Base-by-base conservation (phyloP, 2,888 invertebrate genomes). In the Lordiphosa andalusiaca region DNA sequence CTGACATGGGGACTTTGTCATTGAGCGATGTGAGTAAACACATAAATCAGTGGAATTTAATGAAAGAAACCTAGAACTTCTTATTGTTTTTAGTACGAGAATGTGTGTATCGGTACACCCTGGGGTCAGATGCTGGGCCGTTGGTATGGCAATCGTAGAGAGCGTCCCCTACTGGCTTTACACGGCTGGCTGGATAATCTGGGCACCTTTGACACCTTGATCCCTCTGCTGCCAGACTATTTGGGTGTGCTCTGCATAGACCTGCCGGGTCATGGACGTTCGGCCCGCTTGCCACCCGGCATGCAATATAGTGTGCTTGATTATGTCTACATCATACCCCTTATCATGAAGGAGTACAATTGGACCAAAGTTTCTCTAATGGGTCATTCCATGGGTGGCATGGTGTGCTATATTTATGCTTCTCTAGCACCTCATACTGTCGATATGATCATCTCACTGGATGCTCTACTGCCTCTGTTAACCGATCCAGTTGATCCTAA, bases 131-230 rank as follows among this genome's bases (percentile, higher is more conserved):
- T 94, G 10, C 90, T 93, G 3, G 94, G 92, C 2, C 94, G 93
- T 83, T 91, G 93, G 89, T 94, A 94, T 92, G 94, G 94, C 35
- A 90, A 90, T 33, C 90, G 90, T 56, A 88, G 91, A 54, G 89
- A 91, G 35, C 90, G 92, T 50, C 94, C 94, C 1, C 91, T 95
- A 33, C 82, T 95, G 42, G 92, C 93, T 0, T 72, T 95, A 0
- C 95, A 95, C 82, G 95, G 95, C 0, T 94, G 94, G 94, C 92
- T 93, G 88, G 95, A 95, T 88, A 95, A 95, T 83, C 92, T 93
- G 21, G 93, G 93, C 21, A 91, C 93, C 0, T 95, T 94, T 90
- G 93, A 94, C 82, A 91, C 91, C 0, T 83, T 95, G 41, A 91
- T 92, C 21, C 93, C 93, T 0, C 84, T 92, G 53, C 85, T 95